Conservation (phyloP, 2,888 invertebrate species). For the Saturnia pavonia region DNA sequence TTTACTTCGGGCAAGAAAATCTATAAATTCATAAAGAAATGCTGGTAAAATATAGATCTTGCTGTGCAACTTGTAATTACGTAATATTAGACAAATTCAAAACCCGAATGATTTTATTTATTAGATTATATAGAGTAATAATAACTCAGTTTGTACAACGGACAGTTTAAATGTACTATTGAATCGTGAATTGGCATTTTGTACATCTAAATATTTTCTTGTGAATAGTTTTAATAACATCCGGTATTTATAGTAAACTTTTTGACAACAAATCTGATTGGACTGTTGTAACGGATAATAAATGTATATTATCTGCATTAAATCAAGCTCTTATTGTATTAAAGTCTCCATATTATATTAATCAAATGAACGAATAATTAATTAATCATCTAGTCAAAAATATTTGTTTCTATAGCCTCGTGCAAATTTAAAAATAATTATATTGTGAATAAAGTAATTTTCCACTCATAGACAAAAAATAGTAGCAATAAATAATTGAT, state of each 20-base stretch:
- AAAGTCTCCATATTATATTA: no score
- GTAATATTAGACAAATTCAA: not conserved
- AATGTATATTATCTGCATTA: not conserved
- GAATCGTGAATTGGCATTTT: not conserved
- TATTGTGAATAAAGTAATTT: no score
- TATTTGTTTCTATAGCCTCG: no score
- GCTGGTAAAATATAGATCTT: not conserved
- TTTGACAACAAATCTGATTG: not conserved
- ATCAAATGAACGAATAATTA: no score
- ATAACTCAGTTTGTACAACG: not conserved
- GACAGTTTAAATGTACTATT: not conserved
- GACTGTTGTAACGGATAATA: not conserved
- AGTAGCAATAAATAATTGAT: not conserved
- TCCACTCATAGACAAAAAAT: not conserved
- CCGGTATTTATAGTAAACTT: not conserved
- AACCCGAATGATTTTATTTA: not conserved
- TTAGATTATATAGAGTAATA: not conserved
- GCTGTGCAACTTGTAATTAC: not conserved
- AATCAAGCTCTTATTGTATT: not conserved
- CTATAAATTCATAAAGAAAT: not conserved
- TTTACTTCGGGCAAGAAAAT: not conserved
- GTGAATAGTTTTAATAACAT: not conserved
- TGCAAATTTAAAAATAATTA: no score
- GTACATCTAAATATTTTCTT: not conserved
- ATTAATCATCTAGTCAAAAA: no score